phyloP scores from a whole-genome alignment of 1,140 invertebrate species.

The Zelostemma sp. region DNA sequence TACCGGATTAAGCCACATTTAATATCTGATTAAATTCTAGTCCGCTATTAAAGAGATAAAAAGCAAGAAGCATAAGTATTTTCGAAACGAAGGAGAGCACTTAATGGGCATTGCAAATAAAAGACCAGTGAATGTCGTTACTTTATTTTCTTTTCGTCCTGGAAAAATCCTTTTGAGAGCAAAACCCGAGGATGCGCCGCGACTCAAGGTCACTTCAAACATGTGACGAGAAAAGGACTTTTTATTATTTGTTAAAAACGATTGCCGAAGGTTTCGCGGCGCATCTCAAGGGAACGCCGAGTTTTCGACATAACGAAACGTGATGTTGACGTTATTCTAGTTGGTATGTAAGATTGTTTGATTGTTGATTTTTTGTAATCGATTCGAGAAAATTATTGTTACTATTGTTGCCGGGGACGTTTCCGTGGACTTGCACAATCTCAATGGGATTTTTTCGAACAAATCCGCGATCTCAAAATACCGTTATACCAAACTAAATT shows the following conservation, averaged over 20 bases:
- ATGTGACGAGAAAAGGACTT: too few species aligned
- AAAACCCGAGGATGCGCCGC: too few species aligned
- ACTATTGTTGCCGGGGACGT: conserved; percentile 22
- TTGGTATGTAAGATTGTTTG: conserved; percentile 20
- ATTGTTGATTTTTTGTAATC: conserved; percentile 35
- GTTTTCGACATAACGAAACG: conserved; percentile 13
- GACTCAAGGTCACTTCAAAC: too few species aligned
- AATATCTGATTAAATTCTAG: conserved; percentile 69
- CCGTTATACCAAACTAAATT: conserved; percentile 58
- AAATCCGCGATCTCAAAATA: conserved; percentile 57
- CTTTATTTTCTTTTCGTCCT: conserved; percentile 47
- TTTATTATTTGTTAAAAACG: too few species aligned
- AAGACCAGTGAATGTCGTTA: conserved; percentile 60
- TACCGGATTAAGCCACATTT: conserved; percentile 67
- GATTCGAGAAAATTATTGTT: conserved; percentile 30
- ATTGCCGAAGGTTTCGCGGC: too few species aligned
- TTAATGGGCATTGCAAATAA: conserved; percentile 63
- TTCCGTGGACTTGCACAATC: conserved; percentile 13
- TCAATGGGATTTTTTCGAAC: conserved; percentile 48
- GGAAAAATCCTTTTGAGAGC: conserved; percentile 47
- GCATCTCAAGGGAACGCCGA: not conserved
- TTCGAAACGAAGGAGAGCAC: conserved; percentile 41
- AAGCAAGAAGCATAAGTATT: conserved; percentile 49
- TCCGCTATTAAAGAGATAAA: conserved; percentile 57
- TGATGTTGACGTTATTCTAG: conserved; percentile 33